Conservation (phyloP, 2,888 invertebrate genomes). For the Euplagia quadripunctaria region DNA sequence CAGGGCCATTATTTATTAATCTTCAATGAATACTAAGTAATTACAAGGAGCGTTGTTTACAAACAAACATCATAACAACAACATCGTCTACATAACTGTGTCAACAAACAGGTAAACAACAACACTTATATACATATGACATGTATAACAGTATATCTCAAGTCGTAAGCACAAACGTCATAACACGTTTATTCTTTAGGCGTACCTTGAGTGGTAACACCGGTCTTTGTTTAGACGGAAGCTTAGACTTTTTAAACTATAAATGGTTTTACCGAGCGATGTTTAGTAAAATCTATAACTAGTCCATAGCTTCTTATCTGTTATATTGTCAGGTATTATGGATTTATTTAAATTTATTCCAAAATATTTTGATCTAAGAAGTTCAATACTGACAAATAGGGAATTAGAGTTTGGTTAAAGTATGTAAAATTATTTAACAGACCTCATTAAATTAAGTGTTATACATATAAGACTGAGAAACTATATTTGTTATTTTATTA, state of each 20-base stretch:
- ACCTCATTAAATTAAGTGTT: too few relatives aligned
- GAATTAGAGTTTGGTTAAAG: too few relatives aligned
- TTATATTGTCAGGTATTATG: too few relatives aligned
- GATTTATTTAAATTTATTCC: too few relatives aligned
- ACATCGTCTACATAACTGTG: neutral
- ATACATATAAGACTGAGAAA: too few relatives aligned
- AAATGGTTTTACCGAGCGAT: too few relatives aligned
- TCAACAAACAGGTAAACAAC: neutral
- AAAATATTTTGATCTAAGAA: too few relatives aligned
- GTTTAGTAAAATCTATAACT: too few relatives aligned
- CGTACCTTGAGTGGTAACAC: neutral
- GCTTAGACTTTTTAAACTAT: too few relatives aligned
- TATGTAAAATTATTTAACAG: too few relatives aligned
- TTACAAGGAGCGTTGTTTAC: neutral
- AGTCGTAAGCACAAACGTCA: neutral
- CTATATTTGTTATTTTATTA: too few relatives aligned
- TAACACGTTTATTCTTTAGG: neutral
- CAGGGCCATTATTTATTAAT: neutral
- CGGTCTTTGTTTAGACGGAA: neutral
- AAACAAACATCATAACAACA: neutral
- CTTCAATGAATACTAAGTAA: conserved; percentile 1
- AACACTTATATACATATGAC: neutral
- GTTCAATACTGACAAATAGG: too few relatives aligned
- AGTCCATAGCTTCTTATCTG: neutral
- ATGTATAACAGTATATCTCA: neutral